A percentile compares a stretch with the other conserved stretches of the same genome.
phyloP scores from a whole-genome alignment of 1,140 invertebrate species.

The Thaumatotibia leucotreta region DNA sequence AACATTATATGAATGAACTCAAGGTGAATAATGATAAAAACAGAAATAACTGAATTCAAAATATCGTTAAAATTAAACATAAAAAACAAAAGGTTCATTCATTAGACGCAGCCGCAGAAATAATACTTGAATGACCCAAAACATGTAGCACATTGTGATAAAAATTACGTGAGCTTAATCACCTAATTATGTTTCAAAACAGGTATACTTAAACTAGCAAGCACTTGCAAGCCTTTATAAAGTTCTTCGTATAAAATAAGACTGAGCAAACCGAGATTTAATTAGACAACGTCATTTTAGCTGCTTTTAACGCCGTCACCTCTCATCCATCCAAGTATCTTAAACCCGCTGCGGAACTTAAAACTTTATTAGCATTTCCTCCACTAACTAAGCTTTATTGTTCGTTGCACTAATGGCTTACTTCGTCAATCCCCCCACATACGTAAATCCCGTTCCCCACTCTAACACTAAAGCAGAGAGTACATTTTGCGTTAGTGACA shows the following conservation, averaged over 20 bases:
- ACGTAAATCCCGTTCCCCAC: neutral
- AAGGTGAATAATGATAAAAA: too few species aligned
- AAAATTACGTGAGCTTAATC: too few species aligned
- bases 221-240: too few species aligned
- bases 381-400: constrained; percentile 10
- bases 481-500: neutral
- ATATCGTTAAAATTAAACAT: too few species aligned
- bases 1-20: too few species aligned
- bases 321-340: neutral
- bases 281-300: neutral
- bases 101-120: too few species aligned
- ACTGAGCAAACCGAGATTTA: neutral
- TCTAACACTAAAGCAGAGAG: neutral
- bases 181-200: too few species aligned
- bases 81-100: too few species aligned
- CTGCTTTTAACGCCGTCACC: neutral
- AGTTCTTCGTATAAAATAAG: neutral
- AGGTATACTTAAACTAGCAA: too few species aligned
- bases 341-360: neutral
- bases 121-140: too few species aligned
- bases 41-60: too few species aligned
- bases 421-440: neutral
- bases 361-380: constrained; percentile 14
- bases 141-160: too few species aligned
- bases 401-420: constrained; percentile 5